Percentiles rank a stretch among this genome's conserved stretches.
Conservation (phyloP, 2,888 invertebrate genomes). For the Eurytoma adleriae region DNA sequence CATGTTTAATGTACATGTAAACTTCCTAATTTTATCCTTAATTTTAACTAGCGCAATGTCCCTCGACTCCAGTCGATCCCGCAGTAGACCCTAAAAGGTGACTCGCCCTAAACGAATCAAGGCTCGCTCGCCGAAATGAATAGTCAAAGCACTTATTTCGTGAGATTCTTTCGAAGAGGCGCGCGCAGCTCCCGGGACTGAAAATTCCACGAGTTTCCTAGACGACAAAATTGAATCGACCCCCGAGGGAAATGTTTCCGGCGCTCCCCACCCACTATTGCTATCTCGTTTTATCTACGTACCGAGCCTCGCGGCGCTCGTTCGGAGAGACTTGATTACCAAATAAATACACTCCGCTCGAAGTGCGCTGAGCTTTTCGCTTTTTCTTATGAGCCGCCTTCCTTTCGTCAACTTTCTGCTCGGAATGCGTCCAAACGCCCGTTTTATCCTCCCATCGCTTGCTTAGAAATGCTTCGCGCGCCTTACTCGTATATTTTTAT, state of each 20-base stretch:
- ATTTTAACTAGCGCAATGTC: too few relatives aligned
- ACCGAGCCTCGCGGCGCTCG: background rate
- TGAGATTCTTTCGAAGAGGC: conserved; percentile 61
- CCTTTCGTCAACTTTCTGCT: conserved; percentile 12
- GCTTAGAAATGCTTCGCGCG: conserved; percentile 2
- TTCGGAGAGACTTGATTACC: conserved; percentile 59
- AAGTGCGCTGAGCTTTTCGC: conserved; percentile 12
- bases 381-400: background rate
- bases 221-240: conserved; percentile 70
- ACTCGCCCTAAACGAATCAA: conserved; percentile 33
- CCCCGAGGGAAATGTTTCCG: conserved; percentile 69
- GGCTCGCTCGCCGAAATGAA: conserved; percentile 55
- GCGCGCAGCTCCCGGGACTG: conserved; percentile 50
- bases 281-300: conserved; percentile 22
- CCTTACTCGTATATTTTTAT: background rate
- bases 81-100: too few relatives aligned
- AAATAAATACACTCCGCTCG: conserved; percentile 54
- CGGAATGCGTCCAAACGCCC: background rate
- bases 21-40: too few relatives aligned
- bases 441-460: background rate
- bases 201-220: conserved; percentile 66
- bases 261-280: conserved; percentile 56
- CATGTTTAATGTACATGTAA: too few relatives aligned
- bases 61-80: too few relatives aligned
- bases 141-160: conserved; percentile 66